Conservation (phyloP, 2,113 vertebrate species). For the Thamnophis sirtalis region DNA sequence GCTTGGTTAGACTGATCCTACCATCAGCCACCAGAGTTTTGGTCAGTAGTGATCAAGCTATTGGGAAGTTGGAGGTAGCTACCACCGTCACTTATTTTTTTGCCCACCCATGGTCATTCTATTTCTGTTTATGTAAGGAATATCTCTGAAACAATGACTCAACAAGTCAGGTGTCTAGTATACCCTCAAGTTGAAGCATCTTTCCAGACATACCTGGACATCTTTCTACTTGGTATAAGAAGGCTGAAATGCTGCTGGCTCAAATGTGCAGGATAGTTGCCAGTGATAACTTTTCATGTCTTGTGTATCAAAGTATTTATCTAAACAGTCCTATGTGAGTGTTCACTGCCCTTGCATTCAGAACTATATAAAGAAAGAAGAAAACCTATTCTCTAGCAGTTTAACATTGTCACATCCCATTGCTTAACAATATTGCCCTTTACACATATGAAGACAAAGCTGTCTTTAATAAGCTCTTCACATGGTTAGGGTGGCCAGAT, state of each 20-base stretch:
- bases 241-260: not conserved
- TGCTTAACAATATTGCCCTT: not conserved
- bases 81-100: not conserved
- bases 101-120: not conserved
- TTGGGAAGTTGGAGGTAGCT: not conserved
- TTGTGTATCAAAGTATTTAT: not conserved
- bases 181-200: not conserved
- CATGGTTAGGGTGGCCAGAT: not conserved
- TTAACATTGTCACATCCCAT: not conserved
- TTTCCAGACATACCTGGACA: too few species aligned
- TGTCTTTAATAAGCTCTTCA: not conserved
- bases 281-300: not conserved
- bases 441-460: not conserved
- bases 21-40: not conserved
- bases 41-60: not conserved
- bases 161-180: not conserved
- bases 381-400: not conserved
- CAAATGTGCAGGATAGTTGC: not conserved
- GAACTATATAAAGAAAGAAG: not conserved
- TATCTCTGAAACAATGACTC: not conserved
- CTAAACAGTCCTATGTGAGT: not conserved
- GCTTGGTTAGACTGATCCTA: not conserved
- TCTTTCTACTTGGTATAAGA: not conserved
- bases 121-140: not conserved
- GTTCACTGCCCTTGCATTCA: not conserved